phyloP scores from a whole-genome alignment of 2,113 vertebrate species.

The Donacobius atricapilla region DNA sequence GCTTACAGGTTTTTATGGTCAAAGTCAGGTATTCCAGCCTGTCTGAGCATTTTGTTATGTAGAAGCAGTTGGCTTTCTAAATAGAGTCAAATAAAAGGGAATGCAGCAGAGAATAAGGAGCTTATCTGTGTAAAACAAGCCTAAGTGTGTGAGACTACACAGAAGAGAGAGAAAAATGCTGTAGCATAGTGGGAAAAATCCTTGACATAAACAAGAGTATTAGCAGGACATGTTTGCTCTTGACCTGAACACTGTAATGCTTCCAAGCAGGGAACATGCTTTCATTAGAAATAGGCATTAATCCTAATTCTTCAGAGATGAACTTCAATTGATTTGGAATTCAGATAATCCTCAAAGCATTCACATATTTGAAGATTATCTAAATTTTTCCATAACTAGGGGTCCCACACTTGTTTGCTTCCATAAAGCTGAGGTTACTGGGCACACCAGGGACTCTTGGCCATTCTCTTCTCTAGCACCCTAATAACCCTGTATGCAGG shows the following conservation, averaged over 20 bases:
- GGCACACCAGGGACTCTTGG: not conserved
- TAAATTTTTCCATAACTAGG: not conserved
- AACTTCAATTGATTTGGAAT: slow-evolving; percentile 46
- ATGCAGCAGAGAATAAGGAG: not conserved
- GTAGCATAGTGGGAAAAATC: not conserved
- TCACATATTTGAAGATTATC: slow-evolving; percentile 54
- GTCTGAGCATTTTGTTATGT: not conserved
- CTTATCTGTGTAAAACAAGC: not conserved
- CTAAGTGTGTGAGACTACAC: not conserved
- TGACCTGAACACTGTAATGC: slow-evolving; percentile 4
- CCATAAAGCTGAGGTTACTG: not conserved
- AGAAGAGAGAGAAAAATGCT: not conserved
- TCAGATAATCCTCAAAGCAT: slow-evolving; percentile 46
- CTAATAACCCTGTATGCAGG: too few species aligned
- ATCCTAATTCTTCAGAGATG: slow-evolving; percentile 36
- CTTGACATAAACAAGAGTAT: slow-evolving; percentile 27
- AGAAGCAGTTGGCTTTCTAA: not conserved
- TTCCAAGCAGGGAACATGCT: not conserved
- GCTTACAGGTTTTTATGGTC: not conserved
- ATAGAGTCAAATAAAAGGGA: not conserved
- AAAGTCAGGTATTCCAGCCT: not conserved
- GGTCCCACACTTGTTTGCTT: not conserved
- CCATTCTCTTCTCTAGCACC: not conserved
- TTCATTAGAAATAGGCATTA: slow-evolving; percentile 35
- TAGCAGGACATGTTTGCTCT: slow-evolving; percentile 37